These are phyloP conservation scores for Nestor notabilis DNA, from an alignment of 2,113 vertebrate genomes.

Conservation along the genomic window DNA sequence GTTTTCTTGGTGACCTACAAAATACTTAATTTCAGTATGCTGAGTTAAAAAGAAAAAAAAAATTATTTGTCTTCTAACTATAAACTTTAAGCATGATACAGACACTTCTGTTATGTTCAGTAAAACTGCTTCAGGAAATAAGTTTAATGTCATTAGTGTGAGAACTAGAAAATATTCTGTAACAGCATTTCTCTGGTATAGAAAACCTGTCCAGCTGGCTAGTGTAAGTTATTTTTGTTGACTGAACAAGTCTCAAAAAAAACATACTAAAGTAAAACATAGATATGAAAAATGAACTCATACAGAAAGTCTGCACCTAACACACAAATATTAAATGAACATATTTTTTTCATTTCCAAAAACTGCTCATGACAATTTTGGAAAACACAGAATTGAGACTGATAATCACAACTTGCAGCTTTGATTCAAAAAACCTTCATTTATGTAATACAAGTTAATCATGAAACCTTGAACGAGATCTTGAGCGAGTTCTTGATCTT, in stretches of 20 bases:
- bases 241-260: neutral
- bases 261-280: neutral
- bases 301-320: neutral
- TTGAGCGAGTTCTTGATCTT: conserved; percentile 91
- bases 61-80: neutral
- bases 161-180: neutral
- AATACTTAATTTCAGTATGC: conserved; percentile 34
- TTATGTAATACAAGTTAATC: conserved; percentile 17
- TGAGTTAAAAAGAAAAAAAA: neutral
- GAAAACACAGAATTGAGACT: neutral
- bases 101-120: neutral
- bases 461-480: conserved; percentile 91
- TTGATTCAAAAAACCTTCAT: neutral
- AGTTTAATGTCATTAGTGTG: neutral
- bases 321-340: neutral
- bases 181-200: neutral
- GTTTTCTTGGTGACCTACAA: conserved; percentile 91
- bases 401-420: neutral
- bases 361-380: neutral
- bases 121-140: neutral
- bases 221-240: neutral
- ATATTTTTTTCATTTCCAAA: neutral
- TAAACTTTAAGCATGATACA: neutral
- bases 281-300: neutral
- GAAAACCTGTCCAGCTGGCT: neutral